Conservation (phyloP, 2,797 vertebrate species). For the Emys orbicularis region DNA sequence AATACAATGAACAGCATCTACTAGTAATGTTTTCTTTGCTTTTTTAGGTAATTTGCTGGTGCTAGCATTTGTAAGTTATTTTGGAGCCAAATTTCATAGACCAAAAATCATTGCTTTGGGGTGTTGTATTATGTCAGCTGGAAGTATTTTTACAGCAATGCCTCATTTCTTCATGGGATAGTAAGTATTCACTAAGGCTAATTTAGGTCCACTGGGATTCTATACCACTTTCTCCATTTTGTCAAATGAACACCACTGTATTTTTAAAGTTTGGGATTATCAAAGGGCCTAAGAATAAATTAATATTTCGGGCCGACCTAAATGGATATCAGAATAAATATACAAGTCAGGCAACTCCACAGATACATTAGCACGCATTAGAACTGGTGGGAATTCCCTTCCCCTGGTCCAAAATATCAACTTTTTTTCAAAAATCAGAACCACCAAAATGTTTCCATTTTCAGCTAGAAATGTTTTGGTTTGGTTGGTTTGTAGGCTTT, state of each 20-base stretch:
- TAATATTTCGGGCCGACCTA: background rate
- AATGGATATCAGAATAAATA: background rate
- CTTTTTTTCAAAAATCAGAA: fast-evolving
- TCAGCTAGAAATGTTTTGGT: background rate
- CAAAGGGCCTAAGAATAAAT: background rate
- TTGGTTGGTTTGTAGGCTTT: background rate
- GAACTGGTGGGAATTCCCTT: background rate
- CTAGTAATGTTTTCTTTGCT: constrained; percentile 24
- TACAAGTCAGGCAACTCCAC: fast-evolving
- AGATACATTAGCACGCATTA: background rate
- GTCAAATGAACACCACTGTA: background rate
- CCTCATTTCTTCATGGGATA: constrained; percentile 95
- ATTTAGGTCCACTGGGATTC: background rate
- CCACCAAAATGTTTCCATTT: background rate
- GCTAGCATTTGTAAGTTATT: constrained; percentile 95
- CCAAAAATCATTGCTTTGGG: constrained; percentile 92
- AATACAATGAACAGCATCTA: fast-evolving
- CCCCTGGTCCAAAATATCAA: background rate
- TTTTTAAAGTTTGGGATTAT: background rate
- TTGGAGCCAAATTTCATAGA: constrained; percentile 92
- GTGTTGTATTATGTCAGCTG: constrained; percentile 89
- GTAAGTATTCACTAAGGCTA: constrained; percentile 81
- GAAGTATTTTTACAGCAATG: constrained; percentile 89
- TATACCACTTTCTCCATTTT: background rate
- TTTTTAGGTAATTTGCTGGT: constrained; percentile 92